Percentiles rank a stretch among this genome's conserved stretches.
These are phyloP conservation scores for Pelodiscus sinensis DNA, from an alignment of 2,113 vertebrate species.

Conservation along the genomic window DNA sequence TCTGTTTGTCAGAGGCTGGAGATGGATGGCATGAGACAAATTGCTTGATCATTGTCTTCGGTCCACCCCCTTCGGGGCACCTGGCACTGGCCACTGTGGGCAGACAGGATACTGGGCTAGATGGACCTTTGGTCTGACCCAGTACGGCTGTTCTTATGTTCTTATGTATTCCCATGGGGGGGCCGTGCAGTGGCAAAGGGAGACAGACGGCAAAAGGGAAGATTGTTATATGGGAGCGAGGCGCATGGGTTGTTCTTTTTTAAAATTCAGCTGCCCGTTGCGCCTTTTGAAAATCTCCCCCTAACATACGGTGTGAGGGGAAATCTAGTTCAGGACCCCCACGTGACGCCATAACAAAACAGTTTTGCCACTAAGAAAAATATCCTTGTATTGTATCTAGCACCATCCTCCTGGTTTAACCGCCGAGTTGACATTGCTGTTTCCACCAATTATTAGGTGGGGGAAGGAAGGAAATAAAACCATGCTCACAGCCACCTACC, in stretches of 20 bases:
- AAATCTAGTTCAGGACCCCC: background rate
- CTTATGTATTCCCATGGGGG: no score
- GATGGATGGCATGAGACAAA: no score
- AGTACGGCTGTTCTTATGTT: no score
- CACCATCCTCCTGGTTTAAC: accelerated
- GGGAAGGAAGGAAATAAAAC: background rate
- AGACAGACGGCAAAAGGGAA: background rate
- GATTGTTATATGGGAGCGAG: accelerated
- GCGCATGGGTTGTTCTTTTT: background rate
- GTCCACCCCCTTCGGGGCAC: no score
- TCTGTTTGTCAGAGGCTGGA: no score
- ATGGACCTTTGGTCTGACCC: no score
- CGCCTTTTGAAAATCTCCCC: background rate
- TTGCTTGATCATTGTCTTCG: no score
- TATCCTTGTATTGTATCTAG: accelerated
- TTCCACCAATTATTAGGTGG: background rate
- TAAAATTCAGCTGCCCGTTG: background rate
- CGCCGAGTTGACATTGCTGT: background rate
- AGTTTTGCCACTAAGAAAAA: accelerated
- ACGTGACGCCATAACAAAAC: background rate
- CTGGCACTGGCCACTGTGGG: no score
- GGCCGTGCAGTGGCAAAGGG: accelerated
- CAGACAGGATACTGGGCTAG: no score
- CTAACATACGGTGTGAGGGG: accelerated
- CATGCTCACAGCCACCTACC: slow-evolving; percentile 1